These are phyloP conservation scores for Boleophthalmus pectinirostris DNA, from an alignment of 2,113 vertebrate species.

Conservation along the genomic window DNA sequence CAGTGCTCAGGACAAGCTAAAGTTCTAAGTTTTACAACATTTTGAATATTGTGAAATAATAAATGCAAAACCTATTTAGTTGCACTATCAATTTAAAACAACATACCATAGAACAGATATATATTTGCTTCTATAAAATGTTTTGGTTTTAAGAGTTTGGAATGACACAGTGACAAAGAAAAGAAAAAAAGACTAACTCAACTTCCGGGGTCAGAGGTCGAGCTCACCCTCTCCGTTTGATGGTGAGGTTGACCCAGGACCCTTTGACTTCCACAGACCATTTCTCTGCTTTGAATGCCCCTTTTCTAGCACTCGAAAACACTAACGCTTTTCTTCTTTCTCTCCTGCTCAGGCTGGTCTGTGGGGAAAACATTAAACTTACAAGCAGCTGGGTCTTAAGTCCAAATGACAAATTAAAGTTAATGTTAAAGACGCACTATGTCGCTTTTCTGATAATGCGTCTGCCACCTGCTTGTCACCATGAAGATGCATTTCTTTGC, in stretches of 20 bases:
- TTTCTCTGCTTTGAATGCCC: constrained; percentile 52
- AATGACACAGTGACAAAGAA: constrained; percentile 60
- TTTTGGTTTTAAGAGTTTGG: constrained; percentile 8
- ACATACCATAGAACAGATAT: background rate
- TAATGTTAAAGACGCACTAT: too few species aligned
- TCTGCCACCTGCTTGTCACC: too few species aligned
- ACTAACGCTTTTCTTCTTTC: constrained; percentile 32
- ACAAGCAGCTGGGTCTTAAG: constrained; percentile 65
- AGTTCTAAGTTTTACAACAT: too few species aligned
- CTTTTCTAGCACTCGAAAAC: constrained; percentile 39
- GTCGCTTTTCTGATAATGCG: too few species aligned
- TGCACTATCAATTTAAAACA: too few species aligned
- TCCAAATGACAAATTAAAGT: background rate
- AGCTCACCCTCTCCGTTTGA: constrained; percentile 29
- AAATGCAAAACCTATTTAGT: too few species aligned
- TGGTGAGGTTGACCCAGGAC: constrained; percentile 56
- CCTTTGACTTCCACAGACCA: constrained; percentile 58
- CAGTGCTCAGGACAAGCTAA: too few species aligned
- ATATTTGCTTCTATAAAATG: background rate
- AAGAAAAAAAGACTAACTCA: constrained; percentile 23
- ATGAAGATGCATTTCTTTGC: too few species aligned
- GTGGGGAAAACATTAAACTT: constrained; percentile 42
- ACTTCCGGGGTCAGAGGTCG: constrained; percentile 51
- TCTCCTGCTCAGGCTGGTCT: constrained; percentile 61
- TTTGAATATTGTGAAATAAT: too few species aligned